Base-by-base conservation (phyloP, 2,888 invertebrate genomes). In the Camptogramma bilineatum region DNA sequence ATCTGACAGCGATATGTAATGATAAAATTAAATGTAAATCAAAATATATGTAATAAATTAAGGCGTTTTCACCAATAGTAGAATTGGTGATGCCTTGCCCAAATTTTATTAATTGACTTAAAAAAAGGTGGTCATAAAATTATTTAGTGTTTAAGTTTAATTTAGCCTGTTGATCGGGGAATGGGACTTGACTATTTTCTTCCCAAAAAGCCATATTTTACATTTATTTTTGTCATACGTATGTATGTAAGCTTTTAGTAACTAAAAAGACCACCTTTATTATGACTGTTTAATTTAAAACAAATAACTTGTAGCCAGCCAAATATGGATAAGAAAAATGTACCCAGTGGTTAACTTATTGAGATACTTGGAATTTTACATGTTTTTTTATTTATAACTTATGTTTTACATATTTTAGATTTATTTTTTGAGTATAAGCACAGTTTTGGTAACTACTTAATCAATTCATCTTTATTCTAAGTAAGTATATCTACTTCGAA, bases 81-180 rank as follows among this genome's bases (percentile, higher is more conserved):
- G n/a, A n/a, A 9, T 39, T 48, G 48, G 48, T 21, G 31, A 31
- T 31, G 13, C 9, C n/a, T 4, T 8, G 18, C 24, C 52, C 9
- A 9, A 24, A 16, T 65, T 65, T 57, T 53, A 61, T 28, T 8
- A 56, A 50, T 7, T 44, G 61, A 61, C 65, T 52, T 24, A 24
- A 3, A 4, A 24, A 21, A 59, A 56, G 58, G 56, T 66, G 68
- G 62, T 63, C 39, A n/a, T n/a, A 17, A 62, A 57, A 66, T 54
- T 62, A 57, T 64, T 64, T 69, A 65, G 60, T 68, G 56, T 68
- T 70, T 75, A 66, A 71, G 68, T 62, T 66, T 69, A 68, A 58
- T 63, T 70, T 66, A 70, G n/a, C 81, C 78, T 76, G 83, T 84
- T 81, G 82, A 82, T 67, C 82, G 77, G 82, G 79, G 72, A 73